phyloP scores from a whole-genome alignment of 2,888 invertebrate species.

The Pedicia rivosa region DNA sequence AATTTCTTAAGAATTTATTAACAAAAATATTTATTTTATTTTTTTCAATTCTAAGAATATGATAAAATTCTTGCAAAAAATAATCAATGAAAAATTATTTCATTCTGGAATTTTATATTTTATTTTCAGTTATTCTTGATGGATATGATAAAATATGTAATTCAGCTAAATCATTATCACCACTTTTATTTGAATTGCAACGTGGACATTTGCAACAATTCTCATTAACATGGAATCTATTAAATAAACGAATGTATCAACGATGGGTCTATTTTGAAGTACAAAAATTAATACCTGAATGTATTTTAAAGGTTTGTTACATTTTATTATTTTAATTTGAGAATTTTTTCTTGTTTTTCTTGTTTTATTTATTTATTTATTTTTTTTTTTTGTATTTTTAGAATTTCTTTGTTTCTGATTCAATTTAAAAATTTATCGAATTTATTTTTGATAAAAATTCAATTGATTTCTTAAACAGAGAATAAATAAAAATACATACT shows the following conservation, averaged over 20 bases:
- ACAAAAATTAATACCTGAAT: constrained; percentile 36
- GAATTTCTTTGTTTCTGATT: neutral
- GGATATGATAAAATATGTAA: constrained; percentile 45
- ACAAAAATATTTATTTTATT: too few relatives aligned
- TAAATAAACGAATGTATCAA: constrained; percentile 52
- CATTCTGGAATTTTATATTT: constrained; percentile 3
- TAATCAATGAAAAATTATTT: too few relatives aligned
- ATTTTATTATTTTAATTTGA: constrained; percentile 12
- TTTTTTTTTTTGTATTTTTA: neutral
- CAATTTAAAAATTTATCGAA: neutral
- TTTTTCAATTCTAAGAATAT: too few relatives aligned
- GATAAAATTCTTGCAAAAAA: too few relatives aligned
- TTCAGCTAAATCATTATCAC: constrained; percentile 41
- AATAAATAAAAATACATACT: too few relatives aligned
- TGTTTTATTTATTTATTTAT: neutral
- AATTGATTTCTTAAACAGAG: too few relatives aligned
- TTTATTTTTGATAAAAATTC: too few relatives aligned
- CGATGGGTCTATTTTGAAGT: constrained; percentile 33
- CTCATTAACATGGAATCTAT: constrained; percentile 47
- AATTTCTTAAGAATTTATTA: too few relatives aligned
- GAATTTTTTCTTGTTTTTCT: constrained; percentile 1
- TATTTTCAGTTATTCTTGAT: constrained; percentile 37
- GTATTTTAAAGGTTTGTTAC: constrained; percentile 34
- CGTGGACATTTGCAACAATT: constrained; percentile 44
- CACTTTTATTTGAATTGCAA: constrained; percentile 44